Conservation (phyloP, 2,113 vertebrate species). For the Arenaria interpres region DNA sequence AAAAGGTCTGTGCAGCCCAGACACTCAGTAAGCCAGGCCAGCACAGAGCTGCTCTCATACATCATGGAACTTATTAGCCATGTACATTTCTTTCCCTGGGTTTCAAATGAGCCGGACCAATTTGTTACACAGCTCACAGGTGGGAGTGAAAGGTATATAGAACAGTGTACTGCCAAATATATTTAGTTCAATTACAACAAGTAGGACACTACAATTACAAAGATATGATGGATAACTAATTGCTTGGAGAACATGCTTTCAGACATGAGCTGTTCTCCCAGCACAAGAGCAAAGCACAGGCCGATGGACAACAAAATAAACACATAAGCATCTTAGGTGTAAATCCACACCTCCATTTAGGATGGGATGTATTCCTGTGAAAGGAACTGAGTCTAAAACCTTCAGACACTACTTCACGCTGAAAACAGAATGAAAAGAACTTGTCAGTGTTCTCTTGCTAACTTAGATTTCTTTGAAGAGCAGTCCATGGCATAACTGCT, state of each 20-base stretch:
- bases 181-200: not conserved
- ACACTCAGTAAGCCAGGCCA: not conserved
- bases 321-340: not conserved
- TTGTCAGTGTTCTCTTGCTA: not conserved
- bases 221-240: not conserved
- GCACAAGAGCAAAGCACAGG: not conserved
- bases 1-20: slow-evolving; percentile 15
- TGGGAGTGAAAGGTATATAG: not conserved
- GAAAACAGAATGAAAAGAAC: not conserved
- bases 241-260: not conserved
- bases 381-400: not conserved
- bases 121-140: not conserved
- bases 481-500: not conserved
- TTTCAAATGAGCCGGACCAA: not conserved
- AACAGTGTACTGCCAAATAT: not conserved
- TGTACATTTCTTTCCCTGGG: not conserved
- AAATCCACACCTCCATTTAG: not conserved
- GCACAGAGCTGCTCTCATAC: not conserved
- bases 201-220: not conserved
- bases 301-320: not conserved
- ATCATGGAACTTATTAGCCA: slow-evolving; percentile 31
- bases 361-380: not conserved
- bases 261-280: not conserved
- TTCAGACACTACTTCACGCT: not conserved
- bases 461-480: not conserved